Percentiles rank a stretch among this genome's conserved stretches.
phyloP scores from a whole-genome alignment of 2,888 invertebrate species.

The Trissoscelio sp. region DNA sequence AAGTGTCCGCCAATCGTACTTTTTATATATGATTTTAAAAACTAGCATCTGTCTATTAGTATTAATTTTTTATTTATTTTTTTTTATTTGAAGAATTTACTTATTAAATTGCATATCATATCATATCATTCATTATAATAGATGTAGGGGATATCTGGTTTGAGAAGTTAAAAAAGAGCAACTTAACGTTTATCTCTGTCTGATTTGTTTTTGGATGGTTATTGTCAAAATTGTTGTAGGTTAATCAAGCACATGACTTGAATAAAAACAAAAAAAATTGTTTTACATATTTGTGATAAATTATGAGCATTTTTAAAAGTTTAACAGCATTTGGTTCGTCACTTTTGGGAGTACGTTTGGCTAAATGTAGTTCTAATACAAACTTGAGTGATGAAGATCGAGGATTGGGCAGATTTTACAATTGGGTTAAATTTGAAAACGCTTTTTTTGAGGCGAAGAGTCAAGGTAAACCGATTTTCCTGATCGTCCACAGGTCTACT shows the following conservation, averaged over 20 bases:
- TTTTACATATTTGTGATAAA: constrained; percentile 1
- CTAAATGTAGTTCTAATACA: constrained; percentile 47
- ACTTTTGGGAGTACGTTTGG: constrained; percentile 64
- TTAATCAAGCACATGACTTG: constrained; percentile 10
- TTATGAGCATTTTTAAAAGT: constrained; percentile 69
- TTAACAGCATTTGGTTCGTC: constrained; percentile 68
- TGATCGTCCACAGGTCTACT: constrained; percentile 88
- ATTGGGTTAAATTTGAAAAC: constrained; percentile 72
- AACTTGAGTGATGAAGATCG: constrained; percentile 63
- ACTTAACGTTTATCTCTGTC: no score
- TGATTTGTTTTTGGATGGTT: no score
- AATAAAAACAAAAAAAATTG: neutral
- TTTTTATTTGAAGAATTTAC: no score
- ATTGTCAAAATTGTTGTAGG: neutral
- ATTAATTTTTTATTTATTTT: no score
- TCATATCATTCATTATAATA: no score
- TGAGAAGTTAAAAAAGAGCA: no score
- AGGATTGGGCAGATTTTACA: constrained; percentile 72
- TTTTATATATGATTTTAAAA: no score
- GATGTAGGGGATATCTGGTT: no score
- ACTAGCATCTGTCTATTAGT: no score
- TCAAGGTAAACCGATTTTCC: constrained; percentile 85
- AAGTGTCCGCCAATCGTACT: no score
- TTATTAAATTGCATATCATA: no score
- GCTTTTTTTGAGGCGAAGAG: constrained; percentile 74